Conservation (phyloP, 2,797 vertebrate genomes). For the Lepus oiostolus region DNA sequence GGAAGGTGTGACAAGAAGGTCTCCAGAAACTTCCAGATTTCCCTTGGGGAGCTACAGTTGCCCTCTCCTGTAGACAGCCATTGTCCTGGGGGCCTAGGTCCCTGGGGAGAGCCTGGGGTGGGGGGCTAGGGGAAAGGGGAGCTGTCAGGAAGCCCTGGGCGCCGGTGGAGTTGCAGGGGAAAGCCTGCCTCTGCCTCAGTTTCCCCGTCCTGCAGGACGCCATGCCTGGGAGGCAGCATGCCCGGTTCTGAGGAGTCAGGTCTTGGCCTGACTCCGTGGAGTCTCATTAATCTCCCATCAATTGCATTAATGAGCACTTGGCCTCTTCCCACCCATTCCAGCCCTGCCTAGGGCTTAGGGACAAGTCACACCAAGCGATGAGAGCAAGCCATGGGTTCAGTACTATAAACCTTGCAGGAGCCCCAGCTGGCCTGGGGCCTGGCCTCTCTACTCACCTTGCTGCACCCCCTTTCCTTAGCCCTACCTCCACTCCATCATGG, state of each 20-base stretch:
- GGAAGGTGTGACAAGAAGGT: neutral
- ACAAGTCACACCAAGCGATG: neutral
- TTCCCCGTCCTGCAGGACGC: neutral
- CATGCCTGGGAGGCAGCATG: neutral
- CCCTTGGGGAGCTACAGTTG: neutral
- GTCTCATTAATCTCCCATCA: slow-evolving; percentile 58
- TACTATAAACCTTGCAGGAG: neutral
- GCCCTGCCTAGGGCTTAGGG: slow-evolving; percentile 57
- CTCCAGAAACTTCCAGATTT: neutral
- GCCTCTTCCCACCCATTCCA: slow-evolving; percentile 9
- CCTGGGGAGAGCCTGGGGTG: neutral
- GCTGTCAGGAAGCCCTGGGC: neutral
- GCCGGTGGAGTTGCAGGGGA: neutral
- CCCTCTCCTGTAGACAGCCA: neutral
- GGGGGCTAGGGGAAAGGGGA: neutral
- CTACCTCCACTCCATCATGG: no score
- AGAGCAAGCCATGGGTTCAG: neutral
- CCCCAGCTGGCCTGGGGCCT: neutral
- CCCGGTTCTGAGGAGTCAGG: neutral
- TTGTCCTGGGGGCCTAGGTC: neutral
- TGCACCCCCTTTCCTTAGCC: neutral
- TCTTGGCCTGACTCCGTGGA: neutral
- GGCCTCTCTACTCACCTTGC: neutral
- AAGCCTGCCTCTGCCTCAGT: neutral
- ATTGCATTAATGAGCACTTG: slow-evolving; percentile 6